Evolutionary conservation across 2,888 invertebrate species (phyloP), one percentile per base, ranked within the genome.

Genomic region (Mechanitis mazaeus): DNA sequence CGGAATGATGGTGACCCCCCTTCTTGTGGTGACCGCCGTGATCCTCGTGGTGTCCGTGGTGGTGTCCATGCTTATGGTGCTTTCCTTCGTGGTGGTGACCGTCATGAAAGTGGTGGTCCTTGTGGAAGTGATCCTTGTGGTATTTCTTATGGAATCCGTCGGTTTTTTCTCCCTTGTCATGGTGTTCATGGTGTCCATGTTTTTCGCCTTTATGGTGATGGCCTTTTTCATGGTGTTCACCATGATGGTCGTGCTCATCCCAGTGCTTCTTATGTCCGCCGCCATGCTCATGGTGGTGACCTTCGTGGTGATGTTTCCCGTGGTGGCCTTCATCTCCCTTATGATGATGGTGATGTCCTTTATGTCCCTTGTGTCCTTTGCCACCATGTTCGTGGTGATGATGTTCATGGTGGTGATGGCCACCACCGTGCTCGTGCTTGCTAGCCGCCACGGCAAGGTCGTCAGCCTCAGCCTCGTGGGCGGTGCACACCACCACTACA

Each of bases 21-120:
- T 96, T 95, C 88, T 95, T 95, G 85, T 95, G 95, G 69, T 93
- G 93, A 33, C 94, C 95, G 64, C 93, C 93, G 72, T 95, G 93
- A 75, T 93, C 92, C 71, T 92, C 92, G 63, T 93, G 94, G 75
- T 95, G 94, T 61, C 93, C 93, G 79, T 95, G 94, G 77, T 94
- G 93, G 74, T 94, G 93, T 6, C 93, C 94, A 74, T 94, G 93
- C 78, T 96, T 96, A 80, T 94, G 93, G 81, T 96, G 95, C 75
- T 95, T 94, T 63, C 96, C 96, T 54, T 94, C 94, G 76, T 95
- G 93, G 81, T 96, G 95, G 78, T 93, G 93, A 74, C 96, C 95
- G 76, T 96, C 96, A 79, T 96, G 96, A 92, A 96, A 96, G 90
- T 95, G 95, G 79, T 95, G 95, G 75, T 95, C 94, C 87, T 96